Percentiles rank a stretch among this genome's conserved stretches.
These are phyloP conservation scores for Anticlea derivata DNA, from an alignment of 2,888 invertebrate species.

Conservation along the genomic window DNA sequence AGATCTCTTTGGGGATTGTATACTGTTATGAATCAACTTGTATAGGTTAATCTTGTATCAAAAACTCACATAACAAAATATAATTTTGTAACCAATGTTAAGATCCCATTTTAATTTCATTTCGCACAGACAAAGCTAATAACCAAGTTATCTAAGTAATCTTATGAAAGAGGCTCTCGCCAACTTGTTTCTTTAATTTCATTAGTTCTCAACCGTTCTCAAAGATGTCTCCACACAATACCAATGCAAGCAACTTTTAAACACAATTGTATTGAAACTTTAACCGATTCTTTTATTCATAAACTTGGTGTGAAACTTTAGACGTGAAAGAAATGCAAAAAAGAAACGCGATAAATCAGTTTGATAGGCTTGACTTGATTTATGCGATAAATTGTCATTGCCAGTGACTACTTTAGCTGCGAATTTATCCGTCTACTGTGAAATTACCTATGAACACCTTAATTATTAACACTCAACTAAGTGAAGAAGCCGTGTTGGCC, in stretches of 20 bases:
- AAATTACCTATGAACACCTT: no score
- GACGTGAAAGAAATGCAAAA: slow-evolving; percentile 42
- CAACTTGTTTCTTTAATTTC: background rate
- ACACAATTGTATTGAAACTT: slow-evolving; percentile 30
- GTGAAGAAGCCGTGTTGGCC: no score
- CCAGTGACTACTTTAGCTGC: background rate
- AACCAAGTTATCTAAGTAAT: no score
- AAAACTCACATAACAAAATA: no score
- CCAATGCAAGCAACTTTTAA: slow-evolving; percentile 2
- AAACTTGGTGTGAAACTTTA: slow-evolving; percentile 40
- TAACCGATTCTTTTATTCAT: slow-evolving; percentile 53
- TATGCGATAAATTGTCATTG: slow-evolving; percentile 30
- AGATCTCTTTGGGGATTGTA: no score
- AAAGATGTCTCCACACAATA: slow-evolving; percentile 6
- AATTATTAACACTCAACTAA: no score
- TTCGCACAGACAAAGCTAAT: no score
- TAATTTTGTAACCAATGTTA: no score
- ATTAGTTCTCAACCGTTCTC: no score
- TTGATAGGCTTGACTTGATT: slow-evolving; percentile 40
- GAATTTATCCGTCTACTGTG: background rate
- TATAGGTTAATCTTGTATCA: no score
- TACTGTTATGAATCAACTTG: no score
- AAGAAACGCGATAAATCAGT: slow-evolving; percentile 56
- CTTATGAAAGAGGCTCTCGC: background rate
- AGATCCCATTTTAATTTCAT: no score